A percentile compares a stretch with the other conserved stretches of the same genome.
These are phyloP conservation scores for Chironomus riparius DNA, from an alignment of 2,888 invertebrate genomes.

Conservation along the genomic window DNA sequence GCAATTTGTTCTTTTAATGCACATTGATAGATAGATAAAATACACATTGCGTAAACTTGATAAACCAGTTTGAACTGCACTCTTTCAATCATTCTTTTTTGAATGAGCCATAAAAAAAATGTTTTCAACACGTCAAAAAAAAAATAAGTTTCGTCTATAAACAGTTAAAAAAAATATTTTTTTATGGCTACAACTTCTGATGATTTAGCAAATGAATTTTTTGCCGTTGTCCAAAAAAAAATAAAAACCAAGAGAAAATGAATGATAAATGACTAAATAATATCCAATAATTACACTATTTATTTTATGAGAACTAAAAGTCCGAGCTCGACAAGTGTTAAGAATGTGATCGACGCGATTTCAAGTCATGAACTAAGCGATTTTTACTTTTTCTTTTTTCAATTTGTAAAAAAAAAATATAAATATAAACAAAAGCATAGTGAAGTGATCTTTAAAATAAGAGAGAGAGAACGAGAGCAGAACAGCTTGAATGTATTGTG, in stretches of 20 bases:
- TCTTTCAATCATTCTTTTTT: background rate
- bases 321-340: background rate
- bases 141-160: too few relatives aligned
- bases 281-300: background rate
- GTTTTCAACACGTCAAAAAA: too few relatives aligned
- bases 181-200: too few relatives aligned
- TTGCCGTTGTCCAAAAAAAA: too few relatives aligned
- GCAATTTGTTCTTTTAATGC: background rate
- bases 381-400: background rate
- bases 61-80: background rate
- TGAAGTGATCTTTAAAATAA: background rate
- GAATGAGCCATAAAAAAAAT: too few relatives aligned
- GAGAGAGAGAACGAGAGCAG: background rate
- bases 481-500: too few relatives aligned
- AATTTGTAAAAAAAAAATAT: background rate
- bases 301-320: background rate
- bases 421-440: conserved; percentile 10
- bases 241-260: too few relatives aligned
- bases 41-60: background rate
- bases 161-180: too few relatives aligned
- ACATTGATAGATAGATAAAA: background rate
- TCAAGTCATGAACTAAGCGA: conserved; percentile 5
- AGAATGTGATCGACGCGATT: background rate
- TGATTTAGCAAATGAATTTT: too few relatives aligned
- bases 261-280: background rate